Evolutionary conservation across 2,888 invertebrate genomes (phyloP).

Genomic region (Schrankia costaestrigalis): DNA sequence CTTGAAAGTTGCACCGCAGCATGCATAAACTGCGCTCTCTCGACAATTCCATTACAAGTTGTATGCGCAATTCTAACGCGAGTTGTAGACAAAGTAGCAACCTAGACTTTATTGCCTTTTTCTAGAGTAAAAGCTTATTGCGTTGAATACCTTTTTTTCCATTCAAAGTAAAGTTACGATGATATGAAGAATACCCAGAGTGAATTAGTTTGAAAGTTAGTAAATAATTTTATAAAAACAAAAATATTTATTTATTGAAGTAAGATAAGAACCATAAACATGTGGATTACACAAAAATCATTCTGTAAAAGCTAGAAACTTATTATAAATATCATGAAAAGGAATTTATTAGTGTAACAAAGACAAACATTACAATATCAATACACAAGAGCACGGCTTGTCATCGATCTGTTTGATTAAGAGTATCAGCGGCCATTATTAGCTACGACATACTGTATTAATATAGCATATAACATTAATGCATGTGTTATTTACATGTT

Average conservation of each 20-base stretch:
- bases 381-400: background rate
- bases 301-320: too few relatives aligned
- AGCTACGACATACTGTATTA: constrained; percentile 12
- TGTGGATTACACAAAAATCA: too few relatives aligned
- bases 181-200: too few relatives aligned
- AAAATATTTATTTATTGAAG: too few relatives aligned
- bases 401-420: constrained; percentile 1
- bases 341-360: too few relatives aligned
- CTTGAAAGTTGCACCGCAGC: constrained; percentile 32
- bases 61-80: constrained; percentile 13
- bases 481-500: constrained; percentile 4
- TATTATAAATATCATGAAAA: too few relatives aligned
- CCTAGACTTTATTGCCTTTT: constrained; percentile 10
- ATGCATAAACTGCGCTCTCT: constrained; percentile 28
- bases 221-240: too few relatives aligned
- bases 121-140: constrained; percentile 9
- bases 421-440: constrained; percentile 3
- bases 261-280: too few relatives aligned
- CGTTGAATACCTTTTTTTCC: background rate
- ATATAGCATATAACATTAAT: too few relatives aligned
- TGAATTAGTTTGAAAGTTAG: too few relatives aligned
- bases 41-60: constrained; percentile 34
- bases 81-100: constrained; percentile 10
- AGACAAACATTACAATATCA: background rate
- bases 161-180: too few relatives aligned